Evolutionary conservation across 2,797 vertebrate species (phyloP), one percentile per base, ranked within the genome.

Genomic region (Lindbergichthys nudifrons): DNA sequence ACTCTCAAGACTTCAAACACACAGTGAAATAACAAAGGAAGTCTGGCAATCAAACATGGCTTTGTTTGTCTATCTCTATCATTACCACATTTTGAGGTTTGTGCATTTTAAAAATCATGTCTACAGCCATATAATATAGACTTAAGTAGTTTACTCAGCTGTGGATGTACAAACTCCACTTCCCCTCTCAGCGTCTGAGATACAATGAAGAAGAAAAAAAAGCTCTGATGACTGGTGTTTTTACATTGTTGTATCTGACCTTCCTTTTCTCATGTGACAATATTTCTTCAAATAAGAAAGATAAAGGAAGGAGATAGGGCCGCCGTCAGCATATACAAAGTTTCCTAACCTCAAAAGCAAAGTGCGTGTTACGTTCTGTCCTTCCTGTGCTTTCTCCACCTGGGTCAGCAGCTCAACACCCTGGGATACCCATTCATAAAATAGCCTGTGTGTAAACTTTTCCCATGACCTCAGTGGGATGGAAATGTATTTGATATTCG

Each of bases 71-170:
- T 87, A 83, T 89, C 81, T 89, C 81, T 81, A 85, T 89, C 88
- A 88, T 92, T 86, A 89, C 81, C 87, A 88, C 86, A 92, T 92
- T 91, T 88, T 85, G 63, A 85, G 87, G 68, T 87, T 93, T 93
- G 84, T 81, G 85, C 76, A 76, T 88, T 88, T 90, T 72, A 83
- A 53, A 90, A 88, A 87, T 88, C 81, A 75, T 86, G 86, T 89
- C 87, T 88, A 83, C 81, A 70, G 84, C 75, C 74, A 81, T 90
- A 90, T 85, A 79, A 89, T 86, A 87, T 83, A 50, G 92, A 94
- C 89, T 93, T 92, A 92, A 93, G 75, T 90, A 92, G 93, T 94
- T 95, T 93, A 91, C 80, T 92, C 93, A 95, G 94, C 92, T 95
- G 93, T 70, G 85, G 88, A 86, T 81, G 88, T 84, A 92, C 91